These are phyloP conservation scores for Coendou prehensilis DNA, from an alignment of 2,797 vertebrate genomes.

Conservation along the genomic window DNA sequence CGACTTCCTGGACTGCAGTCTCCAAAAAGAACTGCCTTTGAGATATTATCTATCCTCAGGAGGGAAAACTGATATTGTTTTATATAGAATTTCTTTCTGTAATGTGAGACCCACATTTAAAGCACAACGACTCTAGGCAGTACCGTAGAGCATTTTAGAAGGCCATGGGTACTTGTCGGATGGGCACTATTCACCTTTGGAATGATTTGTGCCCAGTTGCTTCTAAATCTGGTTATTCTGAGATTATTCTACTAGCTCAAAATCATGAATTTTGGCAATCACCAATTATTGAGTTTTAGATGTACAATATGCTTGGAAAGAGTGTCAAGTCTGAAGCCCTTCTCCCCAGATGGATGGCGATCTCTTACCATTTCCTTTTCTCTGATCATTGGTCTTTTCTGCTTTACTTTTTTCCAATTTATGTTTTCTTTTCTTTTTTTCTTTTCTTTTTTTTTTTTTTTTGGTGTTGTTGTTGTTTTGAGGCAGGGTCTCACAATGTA, in stretches of 20 bases:
- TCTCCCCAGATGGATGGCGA: background rate
- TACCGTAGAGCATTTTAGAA: background rate
- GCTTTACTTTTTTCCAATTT: conserved; percentile 51
- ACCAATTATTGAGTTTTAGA: background rate
- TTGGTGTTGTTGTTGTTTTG: background rate
- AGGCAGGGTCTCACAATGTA: background rate
- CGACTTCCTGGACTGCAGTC: conserved; percentile 74
- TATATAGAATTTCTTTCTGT: conserved; percentile 63
- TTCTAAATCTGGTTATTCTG: background rate
- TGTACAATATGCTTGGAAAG: conserved; percentile 10
- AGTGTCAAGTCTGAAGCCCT: background rate
- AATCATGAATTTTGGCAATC: conserved; percentile 48
- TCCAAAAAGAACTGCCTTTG: conserved; percentile 65
- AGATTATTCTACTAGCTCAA: background rate
- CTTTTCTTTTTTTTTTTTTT: too few relatives aligned
- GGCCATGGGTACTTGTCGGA: background rate
- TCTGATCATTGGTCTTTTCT: conserved; percentile 15
- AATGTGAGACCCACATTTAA: conserved; percentile 52
- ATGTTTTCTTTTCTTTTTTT: conserved; percentile 2
- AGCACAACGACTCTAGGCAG: conserved; percentile 6
- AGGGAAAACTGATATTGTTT: conserved; percentile 64
- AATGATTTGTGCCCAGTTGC: conserved; percentile 33
- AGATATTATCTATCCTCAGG: conserved; percentile 58
- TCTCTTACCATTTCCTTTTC: conserved; percentile 6
- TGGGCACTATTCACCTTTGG: background rate